phyloP scores from a whole-genome alignment of 1,140 invertebrate genomes.

The Asobara japonica region DNA sequence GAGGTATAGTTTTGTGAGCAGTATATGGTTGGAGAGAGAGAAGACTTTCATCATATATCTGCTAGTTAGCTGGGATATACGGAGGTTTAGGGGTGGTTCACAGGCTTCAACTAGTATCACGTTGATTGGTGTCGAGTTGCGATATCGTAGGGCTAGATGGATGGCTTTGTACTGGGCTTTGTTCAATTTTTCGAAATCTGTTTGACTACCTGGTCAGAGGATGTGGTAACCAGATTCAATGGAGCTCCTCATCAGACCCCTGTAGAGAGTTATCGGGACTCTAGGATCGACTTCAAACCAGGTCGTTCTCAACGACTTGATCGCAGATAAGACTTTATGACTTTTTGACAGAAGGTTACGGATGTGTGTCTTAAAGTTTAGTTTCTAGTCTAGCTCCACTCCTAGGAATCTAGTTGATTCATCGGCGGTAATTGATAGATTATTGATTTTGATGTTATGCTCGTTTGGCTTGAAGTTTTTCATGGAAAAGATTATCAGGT shows the following conservation, averaged over 20 bases:
- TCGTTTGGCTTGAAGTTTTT: neutral
- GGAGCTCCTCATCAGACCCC: neutral
- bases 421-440: neutral
- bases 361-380: neutral
- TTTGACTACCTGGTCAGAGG: neutral
- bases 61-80: neutral
- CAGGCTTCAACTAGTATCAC: neutral
- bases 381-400: neutral
- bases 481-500: neutral
- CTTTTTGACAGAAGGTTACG: neutral
- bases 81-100: neutral
- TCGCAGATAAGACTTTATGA: neutral
- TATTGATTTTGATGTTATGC: neutral
- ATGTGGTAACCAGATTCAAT: constrained; percentile 10
- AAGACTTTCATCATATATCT: neutral
- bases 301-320: neutral
- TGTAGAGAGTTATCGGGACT: neutral
- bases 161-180: neutral
- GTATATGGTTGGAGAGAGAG: neutral
- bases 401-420: neutral
- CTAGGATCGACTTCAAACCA: constrained; percentile 10
- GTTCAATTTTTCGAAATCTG: neutral
- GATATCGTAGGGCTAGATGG: neutral
- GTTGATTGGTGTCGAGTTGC: constrained; percentile 7
- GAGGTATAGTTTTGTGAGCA: neutral